Conservation (phyloP, 2,888 invertebrate genomes). For the Caenorhabditis imperialis region DNA sequence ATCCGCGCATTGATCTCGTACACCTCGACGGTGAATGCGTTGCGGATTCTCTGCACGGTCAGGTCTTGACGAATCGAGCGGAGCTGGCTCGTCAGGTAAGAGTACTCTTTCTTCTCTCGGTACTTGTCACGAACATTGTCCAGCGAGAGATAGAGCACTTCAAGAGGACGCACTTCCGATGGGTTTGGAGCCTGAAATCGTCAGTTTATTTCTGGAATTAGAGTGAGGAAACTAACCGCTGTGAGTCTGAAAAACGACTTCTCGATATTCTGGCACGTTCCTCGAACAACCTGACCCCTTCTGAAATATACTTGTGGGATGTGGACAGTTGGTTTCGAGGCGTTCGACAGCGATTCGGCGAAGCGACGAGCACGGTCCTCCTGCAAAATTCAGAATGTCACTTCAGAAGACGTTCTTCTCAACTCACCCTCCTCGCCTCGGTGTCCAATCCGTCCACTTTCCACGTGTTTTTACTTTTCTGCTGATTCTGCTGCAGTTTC, state of each 20-base stretch:
- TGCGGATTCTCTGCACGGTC: constrained; percentile 95
- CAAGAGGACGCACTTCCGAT: constrained; percentile 88
- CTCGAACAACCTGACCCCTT: constrained; percentile 83
- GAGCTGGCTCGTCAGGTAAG: constrained; percentile 96
- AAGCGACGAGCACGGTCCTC: constrained; percentile 66
- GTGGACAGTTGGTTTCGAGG: constrained; percentile 24
- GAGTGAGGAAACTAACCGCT: constrained; percentile 79
- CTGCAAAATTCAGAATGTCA: too few relatives aligned
- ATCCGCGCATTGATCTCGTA: constrained; percentile 99
- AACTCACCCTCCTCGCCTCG: constrained; percentile 24
- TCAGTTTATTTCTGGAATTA: too few relatives aligned
- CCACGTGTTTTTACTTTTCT: constrained; percentile 17
- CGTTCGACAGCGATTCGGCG: constrained; percentile 44
- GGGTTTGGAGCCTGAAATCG: constrained; percentile 91
- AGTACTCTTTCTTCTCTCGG: constrained; percentile 91
- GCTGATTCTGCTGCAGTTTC: constrained; percentile 17
- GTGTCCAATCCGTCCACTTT: constrained; percentile 29
- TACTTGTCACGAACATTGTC: constrained; percentile 92
- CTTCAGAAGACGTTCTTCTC: too few relatives aligned
- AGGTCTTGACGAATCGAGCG: constrained; percentile 98
- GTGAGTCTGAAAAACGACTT: constrained; percentile 96
- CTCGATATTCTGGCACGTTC: constrained; percentile 93
- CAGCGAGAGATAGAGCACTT: constrained; percentile 88
- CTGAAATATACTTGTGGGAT: constrained; percentile 31
- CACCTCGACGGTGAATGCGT: constrained; percentile 94